phyloP scores from a whole-genome alignment of 2,888 invertebrate genomes.

The Sinopyrophorus schimmeli region DNA sequence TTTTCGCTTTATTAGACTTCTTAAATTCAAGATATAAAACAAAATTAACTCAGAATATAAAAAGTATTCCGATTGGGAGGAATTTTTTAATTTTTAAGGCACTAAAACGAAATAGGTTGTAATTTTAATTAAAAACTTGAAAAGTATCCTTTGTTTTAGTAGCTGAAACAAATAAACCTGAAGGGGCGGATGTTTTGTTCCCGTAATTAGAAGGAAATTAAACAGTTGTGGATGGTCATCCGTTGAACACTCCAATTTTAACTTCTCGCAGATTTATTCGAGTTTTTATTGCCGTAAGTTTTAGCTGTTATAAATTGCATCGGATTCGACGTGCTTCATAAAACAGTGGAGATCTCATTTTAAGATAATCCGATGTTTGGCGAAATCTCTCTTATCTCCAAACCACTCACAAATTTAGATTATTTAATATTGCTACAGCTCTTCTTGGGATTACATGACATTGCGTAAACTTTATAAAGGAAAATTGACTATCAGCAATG shows the following conservation, averaged over 20 bases:
- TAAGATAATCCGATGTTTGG: slow-evolving; percentile 40
- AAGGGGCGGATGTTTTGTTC: slow-evolving; percentile 52
- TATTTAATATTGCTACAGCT: slow-evolving; percentile 45
- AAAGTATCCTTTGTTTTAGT: slow-evolving; percentile 55
- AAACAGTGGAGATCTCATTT: slow-evolving; percentile 44
- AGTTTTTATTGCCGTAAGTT: slow-evolving; percentile 41
- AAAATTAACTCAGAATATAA: slow-evolving; percentile 30
- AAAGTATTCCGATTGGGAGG: slow-evolving; percentile 28
- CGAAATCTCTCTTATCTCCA: slow-evolving; percentile 41
- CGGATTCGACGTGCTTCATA: slow-evolving; percentile 48
- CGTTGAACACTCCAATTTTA: slow-evolving; percentile 46
- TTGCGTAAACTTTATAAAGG: slow-evolving; percentile 23
- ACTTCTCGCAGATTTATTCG: slow-evolving; percentile 47
- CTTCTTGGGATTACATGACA: slow-evolving; percentile 29
- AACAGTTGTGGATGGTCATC: slow-evolving; percentile 49
- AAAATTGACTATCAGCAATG: neutral
- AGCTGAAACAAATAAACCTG: slow-evolving; percentile 52
- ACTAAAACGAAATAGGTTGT: slow-evolving; percentile 55
- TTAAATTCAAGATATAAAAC: slow-evolving; percentile 28
- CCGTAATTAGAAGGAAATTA: slow-evolving; percentile 55
- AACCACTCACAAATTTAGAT: slow-evolving; percentile 45
- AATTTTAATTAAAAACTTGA: slow-evolving; percentile 56
- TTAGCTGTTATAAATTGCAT: slow-evolving; percentile 46
- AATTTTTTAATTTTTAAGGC: slow-evolving; percentile 54
- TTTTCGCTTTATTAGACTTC: slow-evolving; percentile 27